These are phyloP conservation scores for Gymnothorax javanicus DNA, from an alignment of 2,797 vertebrate genomes.

Conservation along the genomic window DNA sequence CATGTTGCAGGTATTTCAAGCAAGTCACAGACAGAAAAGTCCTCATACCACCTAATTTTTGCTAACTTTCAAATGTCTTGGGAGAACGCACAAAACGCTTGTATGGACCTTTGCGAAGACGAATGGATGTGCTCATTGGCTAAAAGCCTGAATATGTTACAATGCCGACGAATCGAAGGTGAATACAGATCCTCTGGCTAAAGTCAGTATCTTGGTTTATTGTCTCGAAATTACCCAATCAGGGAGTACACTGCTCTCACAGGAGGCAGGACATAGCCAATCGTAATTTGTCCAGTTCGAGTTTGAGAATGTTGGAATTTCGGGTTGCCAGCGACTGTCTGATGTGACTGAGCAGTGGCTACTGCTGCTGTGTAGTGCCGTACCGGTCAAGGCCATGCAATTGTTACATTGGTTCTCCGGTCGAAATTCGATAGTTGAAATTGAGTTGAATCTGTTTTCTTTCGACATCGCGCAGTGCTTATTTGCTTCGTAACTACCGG, in stretches of 20 bases:
- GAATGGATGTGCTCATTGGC: constrained; percentile 4
- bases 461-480: too few species aligned
- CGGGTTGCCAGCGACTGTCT: background rate
- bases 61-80: constrained; percentile 8
- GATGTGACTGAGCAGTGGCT: background rate
- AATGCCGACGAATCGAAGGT: background rate
- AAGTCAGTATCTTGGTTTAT: background rate
- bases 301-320: background rate
- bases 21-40: background rate
- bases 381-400: too few species aligned
- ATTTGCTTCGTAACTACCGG: too few species aligned
- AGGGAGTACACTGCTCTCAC: background rate
- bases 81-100: background rate
- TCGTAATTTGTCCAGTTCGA: background rate
- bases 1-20: background rate
- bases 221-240: background rate
- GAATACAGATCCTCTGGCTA: background rate
- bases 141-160: background rate
- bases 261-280: constrained; percentile 3
- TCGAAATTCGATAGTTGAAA: too few species aligned
- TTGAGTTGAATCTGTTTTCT: too few species aligned
- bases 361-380: background rate
- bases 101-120: background rate
- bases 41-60: background rate
- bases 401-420: too few species aligned